phyloP scores from a whole-genome alignment of 2,113 vertebrate genomes.

The Dendropsophus ebraccatus region DNA sequence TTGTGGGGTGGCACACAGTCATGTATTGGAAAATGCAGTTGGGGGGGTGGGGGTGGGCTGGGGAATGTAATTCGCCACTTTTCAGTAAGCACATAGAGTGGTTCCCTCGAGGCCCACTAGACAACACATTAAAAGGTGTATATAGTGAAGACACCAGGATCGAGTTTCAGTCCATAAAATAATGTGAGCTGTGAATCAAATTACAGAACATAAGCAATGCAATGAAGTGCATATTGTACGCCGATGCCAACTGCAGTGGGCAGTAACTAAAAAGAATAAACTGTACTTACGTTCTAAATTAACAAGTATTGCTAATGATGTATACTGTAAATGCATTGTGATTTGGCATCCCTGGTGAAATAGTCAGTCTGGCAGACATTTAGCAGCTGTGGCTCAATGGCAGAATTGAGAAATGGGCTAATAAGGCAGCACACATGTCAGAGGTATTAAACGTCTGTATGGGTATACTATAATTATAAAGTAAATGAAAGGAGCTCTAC shows the following conservation, averaged over 20 bases:
- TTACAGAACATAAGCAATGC: neutral
- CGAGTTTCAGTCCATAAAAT: constrained; percentile 16
- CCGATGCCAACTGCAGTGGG: neutral
- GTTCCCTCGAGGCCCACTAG: neutral
- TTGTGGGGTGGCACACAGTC: neutral
- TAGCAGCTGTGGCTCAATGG: constrained; percentile 10
- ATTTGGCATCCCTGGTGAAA: constrained; percentile 26
- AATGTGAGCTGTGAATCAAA: neutral
- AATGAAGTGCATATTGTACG: neutral
- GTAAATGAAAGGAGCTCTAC: neutral
- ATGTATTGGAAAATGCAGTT: neutral
- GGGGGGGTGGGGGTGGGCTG: too few relatives aligned
- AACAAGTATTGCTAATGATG: constrained; percentile 36
- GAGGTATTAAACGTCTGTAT: neutral
- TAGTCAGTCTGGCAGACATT: constrained; percentile 29
- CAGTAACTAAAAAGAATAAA: constrained; percentile 36
- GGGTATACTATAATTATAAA: neutral
- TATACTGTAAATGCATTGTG: neutral
- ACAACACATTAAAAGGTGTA: neutral
- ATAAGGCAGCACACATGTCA: constrained; percentile 6
- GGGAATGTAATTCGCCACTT: constrained; percentile 1
- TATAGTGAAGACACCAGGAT: neutral
- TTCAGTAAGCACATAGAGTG: neutral
- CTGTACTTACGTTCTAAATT: constrained; percentile 14
- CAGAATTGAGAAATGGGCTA: neutral